Base-by-base conservation (phyloP, 2,113 vertebrate genomes). In the Callorhinus ursinus region DNA sequence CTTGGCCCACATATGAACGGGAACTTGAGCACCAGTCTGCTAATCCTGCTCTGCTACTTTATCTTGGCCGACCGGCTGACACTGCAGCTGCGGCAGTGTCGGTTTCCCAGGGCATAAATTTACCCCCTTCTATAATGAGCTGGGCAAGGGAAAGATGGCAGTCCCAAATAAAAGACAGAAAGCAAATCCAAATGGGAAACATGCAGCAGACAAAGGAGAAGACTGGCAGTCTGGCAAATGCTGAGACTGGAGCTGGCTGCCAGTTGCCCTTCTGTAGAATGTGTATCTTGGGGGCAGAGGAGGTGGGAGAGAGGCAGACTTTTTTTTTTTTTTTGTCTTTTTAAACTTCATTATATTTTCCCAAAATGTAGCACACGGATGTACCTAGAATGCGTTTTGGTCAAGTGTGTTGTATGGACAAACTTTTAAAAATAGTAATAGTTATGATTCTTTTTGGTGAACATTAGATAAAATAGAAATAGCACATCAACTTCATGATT, bases 71-170 rank as follows among this genome's bases (percentile, higher is more conserved):
- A 74, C 24, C 12, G 19, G 88, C 91, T 97, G 82, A 59, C 65
- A 49, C 4, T 63, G 74, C 81, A 93, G 95, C 97, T 96, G 95
- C 31, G 2, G 53, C 82, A 96, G 59, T 61, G 82, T 36, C 53
- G 36, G 1, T 61, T 97, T 98, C 95, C 96, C 96, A 97, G 84
- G 95, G 90, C 93, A 96, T 97, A 89, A 77, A 95, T 95, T 93
- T 74, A 76, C 72, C 80, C 69, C 57, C 19, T 63, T 90, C 71
- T 26, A 9, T 61, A 92, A 65, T 63, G 87, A 86, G 76, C 81
- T 57, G 26, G 49, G 92, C 93, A 90, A 55, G 57, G 92, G 96
- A 94, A 92, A 90, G 31, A 93, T 24, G 76, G 71, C 95, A 90
- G 24, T 53, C 39, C 53, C 46, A 42, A 87, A 69, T 51, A 88